phyloP scores from a whole-genome alignment of 2,113 vertebrate genomes.

The Glaucomys volans region DNA sequence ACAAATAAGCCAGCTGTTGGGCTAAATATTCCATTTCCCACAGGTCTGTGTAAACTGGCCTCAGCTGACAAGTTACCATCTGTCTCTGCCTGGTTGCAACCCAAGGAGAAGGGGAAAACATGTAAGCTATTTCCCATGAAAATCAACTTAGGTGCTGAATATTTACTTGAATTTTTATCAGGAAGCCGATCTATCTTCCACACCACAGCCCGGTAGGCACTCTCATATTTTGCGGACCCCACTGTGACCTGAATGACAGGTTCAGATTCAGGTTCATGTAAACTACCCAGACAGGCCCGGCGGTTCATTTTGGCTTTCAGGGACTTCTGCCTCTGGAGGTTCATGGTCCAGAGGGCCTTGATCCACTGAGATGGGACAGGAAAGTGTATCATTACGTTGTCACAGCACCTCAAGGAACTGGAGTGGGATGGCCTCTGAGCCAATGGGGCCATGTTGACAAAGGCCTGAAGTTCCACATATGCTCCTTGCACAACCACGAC shows the following conservation, averaged over 20 bases:
- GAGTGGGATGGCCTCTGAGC: slow-evolving; percentile 75
- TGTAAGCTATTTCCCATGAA: neutral
- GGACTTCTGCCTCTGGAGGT: slow-evolving; percentile 95
- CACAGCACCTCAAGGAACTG: slow-evolving; percentile 88
- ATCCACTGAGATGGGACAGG: slow-evolving; percentile 95
- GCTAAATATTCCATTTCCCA: neutral
- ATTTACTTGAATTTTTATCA: slow-evolving; percentile 95
- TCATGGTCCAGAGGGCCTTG: slow-evolving; percentile 94
- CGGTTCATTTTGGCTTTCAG: slow-evolving; percentile 97
- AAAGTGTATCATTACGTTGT: slow-evolving; percentile 93
- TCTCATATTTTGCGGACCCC: slow-evolving; percentile 97
- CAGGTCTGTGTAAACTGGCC: neutral
- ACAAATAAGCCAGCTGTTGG: neutral
- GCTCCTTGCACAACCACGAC: slow-evolving; percentile 95
- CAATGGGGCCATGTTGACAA: slow-evolving; percentile 91
- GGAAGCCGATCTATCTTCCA: slow-evolving; percentile 98
- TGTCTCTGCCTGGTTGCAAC: neutral
- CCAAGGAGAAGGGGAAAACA: neutral
- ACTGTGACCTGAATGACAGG: slow-evolving; percentile 94
- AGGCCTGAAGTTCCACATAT: slow-evolving; percentile 95
- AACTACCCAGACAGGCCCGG: slow-evolving; percentile 92
- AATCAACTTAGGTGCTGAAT: neutral
- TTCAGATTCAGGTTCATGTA: slow-evolving; percentile 90
- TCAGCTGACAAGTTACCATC: neutral
- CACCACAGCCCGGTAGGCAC: slow-evolving; percentile 94